These are phyloP conservation scores for Elegia similella DNA, from an alignment of 2,888 invertebrate genomes.

Conservation along the genomic window DNA sequence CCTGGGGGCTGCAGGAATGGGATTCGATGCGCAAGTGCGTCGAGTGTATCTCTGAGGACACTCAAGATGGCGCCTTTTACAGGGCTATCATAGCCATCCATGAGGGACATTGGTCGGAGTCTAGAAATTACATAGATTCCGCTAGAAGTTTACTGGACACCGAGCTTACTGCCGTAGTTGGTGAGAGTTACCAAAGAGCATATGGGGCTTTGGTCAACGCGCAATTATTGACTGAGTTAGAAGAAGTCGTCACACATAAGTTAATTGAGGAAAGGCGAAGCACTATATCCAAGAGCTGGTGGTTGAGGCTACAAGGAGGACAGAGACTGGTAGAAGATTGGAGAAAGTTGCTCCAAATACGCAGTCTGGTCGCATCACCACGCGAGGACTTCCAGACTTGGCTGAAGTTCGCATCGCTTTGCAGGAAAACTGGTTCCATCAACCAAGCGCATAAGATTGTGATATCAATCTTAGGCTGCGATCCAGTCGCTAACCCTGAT, in stretches of 20 bases:
- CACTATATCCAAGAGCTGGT: constrained; percentile 93
- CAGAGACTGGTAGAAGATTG: constrained; percentile 98
- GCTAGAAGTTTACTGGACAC: constrained; percentile 96
- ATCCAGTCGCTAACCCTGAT: constrained; percentile 88
- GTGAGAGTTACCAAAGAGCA: constrained; percentile 96
- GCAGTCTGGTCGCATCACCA: constrained; percentile 94
- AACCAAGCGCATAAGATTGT: constrained; percentile 96
- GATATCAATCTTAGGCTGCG: constrained; percentile 89
- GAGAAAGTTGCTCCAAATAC: constrained; percentile 97
- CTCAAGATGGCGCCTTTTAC: constrained; percentile 97
- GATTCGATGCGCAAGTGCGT: constrained; percentile 96
- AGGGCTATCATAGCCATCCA: constrained; percentile 95
- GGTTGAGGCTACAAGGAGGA: constrained; percentile 96
- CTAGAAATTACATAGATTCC: constrained; percentile 92
- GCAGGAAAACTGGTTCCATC: constrained; percentile 94
- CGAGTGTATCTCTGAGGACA: constrained; percentile 91
- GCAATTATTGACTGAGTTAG: constrained; percentile 97
- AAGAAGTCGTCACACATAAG: constrained; percentile 98
- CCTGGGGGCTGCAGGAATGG: constrained; percentile 98
- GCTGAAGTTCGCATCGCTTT: constrained; percentile 98
- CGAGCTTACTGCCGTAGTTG: constrained; percentile 97
- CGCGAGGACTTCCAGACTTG: constrained; percentile 97
- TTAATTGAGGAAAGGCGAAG: constrained; percentile 94
- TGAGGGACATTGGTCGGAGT: constrained; percentile 86
- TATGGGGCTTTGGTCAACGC: constrained; percentile 97